phyloP scores from a whole-genome alignment of 2,113 vertebrate species.

The Xiphorhynchus elegans region DNA sequence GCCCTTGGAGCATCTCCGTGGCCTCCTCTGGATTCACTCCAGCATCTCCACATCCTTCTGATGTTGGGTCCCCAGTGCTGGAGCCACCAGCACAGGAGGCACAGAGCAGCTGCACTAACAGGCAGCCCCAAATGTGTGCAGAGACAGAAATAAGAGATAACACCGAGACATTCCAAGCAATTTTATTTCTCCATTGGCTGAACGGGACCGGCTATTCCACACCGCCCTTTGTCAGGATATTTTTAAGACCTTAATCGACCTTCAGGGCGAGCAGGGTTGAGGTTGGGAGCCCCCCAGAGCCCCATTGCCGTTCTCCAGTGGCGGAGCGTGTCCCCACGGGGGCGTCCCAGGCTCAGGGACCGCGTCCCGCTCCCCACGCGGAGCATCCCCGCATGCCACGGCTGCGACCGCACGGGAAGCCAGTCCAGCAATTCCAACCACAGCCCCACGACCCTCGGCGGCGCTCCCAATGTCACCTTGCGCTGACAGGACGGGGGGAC shows the following conservation, averaged over 20 bases:
- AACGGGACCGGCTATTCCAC: neutral
- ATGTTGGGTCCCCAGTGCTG: neutral
- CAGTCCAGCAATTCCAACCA: accelerated
- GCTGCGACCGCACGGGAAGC: accelerated
- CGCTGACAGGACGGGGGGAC: neutral
- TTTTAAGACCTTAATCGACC: neutral
- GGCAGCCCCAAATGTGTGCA: accelerated
- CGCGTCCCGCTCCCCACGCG: neutral
- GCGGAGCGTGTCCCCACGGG: neutral
- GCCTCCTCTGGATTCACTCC: neutral
- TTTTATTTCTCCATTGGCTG: neutral
- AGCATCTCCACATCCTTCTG: neutral
- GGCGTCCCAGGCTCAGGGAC: neutral
- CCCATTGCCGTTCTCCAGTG: neutral
- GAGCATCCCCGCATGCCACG: neutral
- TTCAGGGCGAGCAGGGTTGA: neutral
- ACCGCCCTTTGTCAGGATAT: neutral
- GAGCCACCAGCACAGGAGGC: accelerated
- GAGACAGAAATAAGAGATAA: neutral
- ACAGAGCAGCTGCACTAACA: accelerated
- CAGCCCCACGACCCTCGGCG: neutral
- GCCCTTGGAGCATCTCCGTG: neutral
- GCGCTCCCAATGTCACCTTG: neutral
- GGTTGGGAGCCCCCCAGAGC: accelerated
- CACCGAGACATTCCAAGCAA: neutral